Conservation (phyloP, 2,888 invertebrate species). For the Drosophila meridiana region DNA sequence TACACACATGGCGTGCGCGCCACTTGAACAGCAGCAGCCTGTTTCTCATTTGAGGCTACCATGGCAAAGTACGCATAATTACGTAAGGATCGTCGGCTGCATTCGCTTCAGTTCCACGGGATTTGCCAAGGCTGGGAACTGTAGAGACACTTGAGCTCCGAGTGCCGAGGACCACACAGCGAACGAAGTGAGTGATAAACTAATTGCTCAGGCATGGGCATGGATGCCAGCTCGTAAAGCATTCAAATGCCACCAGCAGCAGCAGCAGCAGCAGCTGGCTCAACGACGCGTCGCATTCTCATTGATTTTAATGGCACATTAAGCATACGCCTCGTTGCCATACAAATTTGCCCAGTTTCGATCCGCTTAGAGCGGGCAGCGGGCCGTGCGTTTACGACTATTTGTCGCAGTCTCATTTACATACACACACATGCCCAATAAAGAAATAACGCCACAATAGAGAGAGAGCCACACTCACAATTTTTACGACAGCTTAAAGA, state of each 20-base stretch:
- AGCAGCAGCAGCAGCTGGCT: constrained; percentile 22
- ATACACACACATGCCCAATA: constrained; percentile 48
- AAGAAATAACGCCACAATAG: constrained; percentile 41
- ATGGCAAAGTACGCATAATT: constrained; percentile 69
- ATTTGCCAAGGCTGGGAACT: constrained; percentile 37
- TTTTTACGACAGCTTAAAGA: constrained; percentile 66
- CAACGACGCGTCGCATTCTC: constrained; percentile 53
- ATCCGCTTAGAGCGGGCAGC: constrained; percentile 16
- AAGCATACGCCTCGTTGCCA: constrained; percentile 77
- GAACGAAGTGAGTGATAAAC: constrained; percentile 71
- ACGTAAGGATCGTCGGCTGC: constrained; percentile 43
- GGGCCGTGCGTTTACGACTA: constrained; percentile 38
- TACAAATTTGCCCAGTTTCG: constrained; percentile 52
- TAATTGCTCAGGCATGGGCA: constrained; percentile 62
- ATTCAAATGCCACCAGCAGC: constrained; percentile 47
- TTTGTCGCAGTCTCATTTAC: constrained; percentile 54
- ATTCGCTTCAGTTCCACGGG: constrained; percentile 36
- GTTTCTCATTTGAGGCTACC: constrained; percentile 43
- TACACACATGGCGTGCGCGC: constrained; percentile 25
- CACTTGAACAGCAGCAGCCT: constrained; percentile 55
- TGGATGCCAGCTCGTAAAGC: constrained; percentile 59
- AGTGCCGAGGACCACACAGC: constrained; percentile 64
- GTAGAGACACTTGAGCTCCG: constrained; percentile 57
- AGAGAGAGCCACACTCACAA: background rate
- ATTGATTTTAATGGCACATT: constrained; percentile 77